Evolutionary conservation across 2,797 vertebrate species (phyloP).

Genomic region (Leontopithecus rosalia): DNA sequence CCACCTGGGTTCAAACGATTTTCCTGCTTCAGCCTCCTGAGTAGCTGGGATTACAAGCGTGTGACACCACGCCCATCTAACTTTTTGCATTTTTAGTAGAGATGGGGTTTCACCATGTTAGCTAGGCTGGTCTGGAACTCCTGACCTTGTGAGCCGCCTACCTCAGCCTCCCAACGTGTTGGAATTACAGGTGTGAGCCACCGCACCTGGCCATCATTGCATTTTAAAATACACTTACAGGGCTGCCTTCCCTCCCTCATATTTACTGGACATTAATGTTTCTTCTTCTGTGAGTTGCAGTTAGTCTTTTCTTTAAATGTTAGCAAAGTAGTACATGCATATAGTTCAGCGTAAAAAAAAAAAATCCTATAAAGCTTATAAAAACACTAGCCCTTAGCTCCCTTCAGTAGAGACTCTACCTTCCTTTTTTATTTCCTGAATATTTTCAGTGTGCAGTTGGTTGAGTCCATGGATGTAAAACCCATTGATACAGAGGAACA

Average conservation of each 20-base stretch:
- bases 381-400: neutral
- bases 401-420: neutral
- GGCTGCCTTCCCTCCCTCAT: neutral
- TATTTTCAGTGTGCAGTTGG: neutral
- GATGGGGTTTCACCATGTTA: no score
- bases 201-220: neutral
- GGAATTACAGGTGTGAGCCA: no score
- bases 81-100: no score
- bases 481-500: neutral
- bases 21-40: no score
- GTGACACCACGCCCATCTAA: no score
- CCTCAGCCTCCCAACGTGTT: no score
- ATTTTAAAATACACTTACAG: neutral
- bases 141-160: no score
- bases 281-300: neutral
- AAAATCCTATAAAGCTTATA: neutral
- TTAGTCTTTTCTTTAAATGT: slow-evolving; percentile 4
- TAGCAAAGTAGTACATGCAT: neutral
- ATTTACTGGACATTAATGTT: neutral
- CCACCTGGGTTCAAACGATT: no score
- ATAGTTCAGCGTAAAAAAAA: neutral
- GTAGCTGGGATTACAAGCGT: no score
- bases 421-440: neutral
- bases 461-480: neutral
- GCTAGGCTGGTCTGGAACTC: no score